Conservation (phyloP, 1,140 invertebrate species). For the Zaprionus nigranus region DNA sequence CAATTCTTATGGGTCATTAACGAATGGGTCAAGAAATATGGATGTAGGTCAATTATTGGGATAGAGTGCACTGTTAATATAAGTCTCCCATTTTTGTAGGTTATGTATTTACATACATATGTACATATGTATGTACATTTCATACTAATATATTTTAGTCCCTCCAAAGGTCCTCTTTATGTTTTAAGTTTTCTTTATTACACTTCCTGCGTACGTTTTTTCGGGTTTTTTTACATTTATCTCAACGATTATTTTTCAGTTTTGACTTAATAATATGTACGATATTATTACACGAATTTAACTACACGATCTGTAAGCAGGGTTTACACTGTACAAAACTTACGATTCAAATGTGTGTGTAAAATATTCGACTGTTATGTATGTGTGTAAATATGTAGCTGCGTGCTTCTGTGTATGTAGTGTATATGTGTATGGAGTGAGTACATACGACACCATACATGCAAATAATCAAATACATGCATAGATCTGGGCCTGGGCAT, state of each 20-base stretch:
- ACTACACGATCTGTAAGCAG: background rate
- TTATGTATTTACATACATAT: background rate
- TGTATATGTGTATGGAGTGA: background rate
- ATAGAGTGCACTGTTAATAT: no score
- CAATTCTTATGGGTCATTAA: background rate
- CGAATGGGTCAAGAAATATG: background rate
- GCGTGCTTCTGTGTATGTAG: background rate
- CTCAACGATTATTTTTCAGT: no score
- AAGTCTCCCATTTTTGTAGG: background rate
- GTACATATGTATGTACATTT: no score
- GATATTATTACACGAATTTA: background rate
- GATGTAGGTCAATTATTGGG: background rate
- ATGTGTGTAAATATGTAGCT: background rate
- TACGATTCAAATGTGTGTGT: background rate
- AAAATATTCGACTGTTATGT: background rate
- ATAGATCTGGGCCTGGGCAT: constrained; percentile 6
- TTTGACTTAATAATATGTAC: no score
- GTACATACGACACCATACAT: background rate
- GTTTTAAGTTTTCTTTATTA: no score
- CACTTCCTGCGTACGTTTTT: no score
- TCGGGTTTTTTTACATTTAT: no score
- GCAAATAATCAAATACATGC: constrained; percentile 2
- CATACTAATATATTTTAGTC: no score
- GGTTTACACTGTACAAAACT: constrained; percentile 2
- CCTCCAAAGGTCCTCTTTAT: no score